Evolutionary conservation across 30 jellyfish, hydroid and myxozoan genomes (phyloP).

Genomic region (Catostylus mosaicus): DNA sequence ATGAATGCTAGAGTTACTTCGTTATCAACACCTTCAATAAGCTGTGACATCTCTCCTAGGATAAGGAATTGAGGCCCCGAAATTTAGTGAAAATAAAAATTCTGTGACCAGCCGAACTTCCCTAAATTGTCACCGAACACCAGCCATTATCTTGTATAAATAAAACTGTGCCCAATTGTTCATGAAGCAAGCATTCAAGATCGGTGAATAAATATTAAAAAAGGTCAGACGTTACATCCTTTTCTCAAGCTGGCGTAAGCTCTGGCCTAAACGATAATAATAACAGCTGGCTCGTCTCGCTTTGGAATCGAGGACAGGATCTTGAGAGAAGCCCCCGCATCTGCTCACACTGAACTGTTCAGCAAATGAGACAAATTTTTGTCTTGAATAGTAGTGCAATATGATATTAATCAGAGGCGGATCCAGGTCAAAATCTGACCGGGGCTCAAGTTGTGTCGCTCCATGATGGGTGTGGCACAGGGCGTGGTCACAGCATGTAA

Average conservation of each 20-base stretch:
- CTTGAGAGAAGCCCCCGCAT: too few relatives aligned
- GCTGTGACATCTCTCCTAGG: constrained; percentile 33
- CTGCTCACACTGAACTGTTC: too few relatives aligned
- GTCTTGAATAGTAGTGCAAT: too few relatives aligned
- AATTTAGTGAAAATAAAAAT: too few relatives aligned
- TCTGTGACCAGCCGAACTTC: neutral
- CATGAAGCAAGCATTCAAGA: neutral
- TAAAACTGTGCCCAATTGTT: neutral
- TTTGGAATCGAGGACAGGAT: neutral
- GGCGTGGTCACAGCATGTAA: too few relatives aligned
- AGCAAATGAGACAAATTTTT: too few relatives aligned
- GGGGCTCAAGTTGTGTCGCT: too few relatives aligned
- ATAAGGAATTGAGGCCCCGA: too few relatives aligned
- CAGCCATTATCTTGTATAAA: too few relatives aligned
- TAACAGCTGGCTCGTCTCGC: neutral
- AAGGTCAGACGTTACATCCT: neutral
- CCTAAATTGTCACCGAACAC: neutral
- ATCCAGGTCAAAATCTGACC: too few relatives aligned
- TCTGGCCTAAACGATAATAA: neutral
- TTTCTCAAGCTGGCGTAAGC: neutral
- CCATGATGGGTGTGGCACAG: too few relatives aligned
- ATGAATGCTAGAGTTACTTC: constrained; percentile 49
- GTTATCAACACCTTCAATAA: constrained; percentile 67
- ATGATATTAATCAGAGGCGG: too few relatives aligned
- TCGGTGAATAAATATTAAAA: neutral